Evolutionary conservation across 2,888 invertebrate species (phyloP), one percentile per base, ranked within the genome.

Genomic region (Agonum fuliginosum): DNA sequence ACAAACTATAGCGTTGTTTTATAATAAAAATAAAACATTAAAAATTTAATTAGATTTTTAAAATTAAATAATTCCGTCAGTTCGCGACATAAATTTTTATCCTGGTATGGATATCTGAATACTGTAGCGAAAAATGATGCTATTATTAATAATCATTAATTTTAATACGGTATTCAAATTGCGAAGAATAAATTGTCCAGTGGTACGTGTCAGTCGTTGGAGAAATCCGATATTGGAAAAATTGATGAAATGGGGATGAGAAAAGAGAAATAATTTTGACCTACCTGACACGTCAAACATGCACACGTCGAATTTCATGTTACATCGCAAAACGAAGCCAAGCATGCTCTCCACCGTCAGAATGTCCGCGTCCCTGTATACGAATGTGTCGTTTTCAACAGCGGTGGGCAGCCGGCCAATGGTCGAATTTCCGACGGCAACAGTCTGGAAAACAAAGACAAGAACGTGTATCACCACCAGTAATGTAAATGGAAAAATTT

Each of bases 221-320:
- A 20, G 12, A 54, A 54, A 54, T 54, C 20, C 6, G 2, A 37
- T 37, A 46, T 46, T 1, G n/a, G n/a, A n/a, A n/a, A n/a, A n/a
- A n/a, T n/a, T 46, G 10, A 46, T 17, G 30, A 14, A 62, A 62
- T 30, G 12, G 24, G 27, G 58, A 62, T 30, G 12, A 12, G 27
- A 30, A 17, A 17, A 30, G 58, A 30, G 8, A 8, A 8, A 62
- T 62, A 62, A 27, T 62, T 27, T 30, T 62, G 41, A 67, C 83
- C 83, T 83, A 88, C 88, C 91, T 76, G 91, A 89, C 14, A 92
- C 84, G 81, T 91, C 90, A 69, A 93, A 87, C 80, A 89, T 89
- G 83, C 93, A 93, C 20, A 92, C 85, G 81, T 92, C 89, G 82
- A 91, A 92, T 81, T 92, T 91, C 80, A 92, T 86, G 82, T 93